These are phyloP conservation scores for Atethmia centrago DNA, from an alignment of 2,888 invertebrate species.

Conservation along the genomic window DNA sequence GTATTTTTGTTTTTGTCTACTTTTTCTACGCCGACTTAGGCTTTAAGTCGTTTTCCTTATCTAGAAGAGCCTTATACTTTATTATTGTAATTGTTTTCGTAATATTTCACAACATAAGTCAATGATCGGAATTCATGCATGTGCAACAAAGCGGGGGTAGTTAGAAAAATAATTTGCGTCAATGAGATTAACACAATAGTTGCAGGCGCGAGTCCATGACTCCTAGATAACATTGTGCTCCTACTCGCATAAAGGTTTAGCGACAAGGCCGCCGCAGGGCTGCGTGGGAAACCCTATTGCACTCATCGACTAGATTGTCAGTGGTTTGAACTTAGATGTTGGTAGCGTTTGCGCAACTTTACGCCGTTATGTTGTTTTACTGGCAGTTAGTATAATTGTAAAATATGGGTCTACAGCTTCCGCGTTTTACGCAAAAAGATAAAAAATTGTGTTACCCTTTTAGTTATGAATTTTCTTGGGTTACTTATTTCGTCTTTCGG, in stretches of 20 bases:
- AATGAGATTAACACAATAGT: constrained; percentile 66
- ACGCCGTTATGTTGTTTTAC: constrained; percentile 34
- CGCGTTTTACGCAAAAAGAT: constrained; percentile 42
- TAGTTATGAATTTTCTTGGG: not conserved
- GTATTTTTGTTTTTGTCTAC: not conserved
- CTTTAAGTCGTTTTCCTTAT: not conserved
- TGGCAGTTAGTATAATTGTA: constrained; percentile 32
- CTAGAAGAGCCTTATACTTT: too few relatives aligned
- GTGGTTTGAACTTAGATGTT: constrained; percentile 62
- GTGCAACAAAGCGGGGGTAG: constrained; percentile 38
- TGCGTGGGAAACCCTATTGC: constrained; percentile 78
- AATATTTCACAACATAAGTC: not conserved
- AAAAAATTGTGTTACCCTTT: not conserved
- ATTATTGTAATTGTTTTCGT: too few relatives aligned
- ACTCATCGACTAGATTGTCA: constrained; percentile 57
- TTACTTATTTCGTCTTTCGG: not conserved
- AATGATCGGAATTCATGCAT: constrained; percentile 4
- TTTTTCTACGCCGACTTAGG: not conserved
- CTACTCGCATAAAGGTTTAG: constrained; percentile 81
- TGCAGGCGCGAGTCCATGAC: constrained; percentile 72
- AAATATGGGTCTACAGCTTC: constrained; percentile 45
- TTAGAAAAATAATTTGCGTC: constrained; percentile 48
- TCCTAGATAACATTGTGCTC: constrained; percentile 68
- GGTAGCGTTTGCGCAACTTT: constrained; percentile 45
- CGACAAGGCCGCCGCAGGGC: constrained; percentile 80